Base-by-base conservation (phyloP, 2,113 vertebrate species). In the Apaloderma vittatum region DNA sequence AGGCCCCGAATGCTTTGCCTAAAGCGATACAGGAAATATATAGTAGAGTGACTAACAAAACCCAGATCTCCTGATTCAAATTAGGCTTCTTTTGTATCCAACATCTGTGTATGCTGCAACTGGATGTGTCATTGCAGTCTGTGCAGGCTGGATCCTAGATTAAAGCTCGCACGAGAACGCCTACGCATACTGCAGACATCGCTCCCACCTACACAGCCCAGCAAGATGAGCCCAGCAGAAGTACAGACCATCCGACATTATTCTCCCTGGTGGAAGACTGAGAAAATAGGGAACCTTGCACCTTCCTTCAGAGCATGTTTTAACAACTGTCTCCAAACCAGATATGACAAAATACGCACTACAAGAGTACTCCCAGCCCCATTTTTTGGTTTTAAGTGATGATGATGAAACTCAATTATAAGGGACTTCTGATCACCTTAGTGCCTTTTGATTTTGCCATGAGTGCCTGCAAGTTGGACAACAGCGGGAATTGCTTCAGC, bases 21-120 rank as follows among this genome's bases (percentile, higher is more conserved):
- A 94, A 30, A 87, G 88, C 91, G 58, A 90, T 36, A 94, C 84
- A 95, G 92, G 55, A 93, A 94, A 78, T 93, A 95, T 51, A 55
- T 55, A 63, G 15, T 46, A 88, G 77, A 95, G 70, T 43, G 36
- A 80, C n/a, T 95, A 92, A 97, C 94, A 87, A 83, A 96, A 88
- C 78, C 71, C 90, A 97, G 95, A 92, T 96, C 76, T 89, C 59
- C 81, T 40, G 84, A 65, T 66, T 80, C 86, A 94, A 95, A 96
- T 94, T 81, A 90, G 76, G 26, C 23, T 73, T 70, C 32, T 88
- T 93, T 77, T 84, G 72, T 88, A 80, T 95, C 76, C 88, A 87
- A 67, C 93, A 94, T 92, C 86, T 96, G 95, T 49, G 67, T 58
- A 15, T 37, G 19, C 49, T 73, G 72, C 63, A 92, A 48, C 46